Conservation (phyloP, 1,140 invertebrate genomes). For the Ostrea denselamellosa region DNA sequence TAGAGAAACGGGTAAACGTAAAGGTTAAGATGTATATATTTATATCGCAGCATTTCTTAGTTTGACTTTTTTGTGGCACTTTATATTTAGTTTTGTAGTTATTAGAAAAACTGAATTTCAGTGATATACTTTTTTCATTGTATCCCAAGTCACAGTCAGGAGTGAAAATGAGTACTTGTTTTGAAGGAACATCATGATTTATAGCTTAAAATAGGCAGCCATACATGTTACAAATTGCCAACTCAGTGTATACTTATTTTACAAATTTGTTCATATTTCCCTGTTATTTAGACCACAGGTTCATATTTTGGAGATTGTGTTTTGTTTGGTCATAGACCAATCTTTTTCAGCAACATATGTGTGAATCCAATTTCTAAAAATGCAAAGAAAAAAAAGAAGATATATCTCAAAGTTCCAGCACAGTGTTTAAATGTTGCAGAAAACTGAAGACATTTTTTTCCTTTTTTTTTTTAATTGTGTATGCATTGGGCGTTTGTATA, state of each 20-base stretch:
- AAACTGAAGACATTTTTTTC: neutral
- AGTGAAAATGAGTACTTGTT: neutral
- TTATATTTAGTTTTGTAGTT: neutral
- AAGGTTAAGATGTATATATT: constrained; percentile 19
- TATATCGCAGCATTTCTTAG: neutral
- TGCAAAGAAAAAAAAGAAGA: neutral
- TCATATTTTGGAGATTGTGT: neutral
- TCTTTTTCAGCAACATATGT: neutral
- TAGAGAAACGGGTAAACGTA: neutral
- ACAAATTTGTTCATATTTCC: neutral
- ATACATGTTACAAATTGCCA: constrained; percentile 36
- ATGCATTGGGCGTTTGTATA: constrained; percentile 1
- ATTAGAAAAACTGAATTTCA: neutral
- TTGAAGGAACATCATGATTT: neutral
- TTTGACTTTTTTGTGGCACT: neutral
- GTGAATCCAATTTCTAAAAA: neutral
- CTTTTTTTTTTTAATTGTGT: neutral
- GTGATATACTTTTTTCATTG: constrained; percentile 3
- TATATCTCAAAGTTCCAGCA: neutral
- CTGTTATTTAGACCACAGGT: constrained; percentile 22
- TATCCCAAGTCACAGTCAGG: neutral
- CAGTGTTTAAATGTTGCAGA: neutral
- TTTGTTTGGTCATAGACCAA: constrained; percentile 9
- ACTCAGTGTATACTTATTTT: constrained; percentile 8
- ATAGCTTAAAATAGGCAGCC: constrained; percentile 27